Evolutionary conservation across 2,113 vertebrate genomes (phyloP), one percentile per base, ranked within the genome.

Genomic region (Silurus asotus): DNA sequence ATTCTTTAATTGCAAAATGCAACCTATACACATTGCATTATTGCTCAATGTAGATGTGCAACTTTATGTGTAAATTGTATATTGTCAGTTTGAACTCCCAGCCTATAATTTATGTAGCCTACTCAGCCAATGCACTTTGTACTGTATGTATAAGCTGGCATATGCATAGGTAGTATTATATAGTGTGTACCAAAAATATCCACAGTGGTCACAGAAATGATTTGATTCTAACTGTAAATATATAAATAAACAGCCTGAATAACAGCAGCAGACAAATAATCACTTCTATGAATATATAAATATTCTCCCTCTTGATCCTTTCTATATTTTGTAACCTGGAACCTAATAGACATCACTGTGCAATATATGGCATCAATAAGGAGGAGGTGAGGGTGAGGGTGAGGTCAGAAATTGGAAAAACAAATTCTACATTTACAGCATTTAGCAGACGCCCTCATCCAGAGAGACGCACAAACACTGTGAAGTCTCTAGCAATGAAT

Each of bases 51-150:
- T 23, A 59, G 28, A 13, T 13, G 77, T 19, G 17, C 56, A 61
- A 48, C 45, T 59, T 37, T 61, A 80, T 20, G 28, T 80, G 77
- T 80, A 45, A 80, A 80, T 37, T 61, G 28, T 48, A 80, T 61
- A 48, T 20, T 80, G 77, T 61, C 77, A 80, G 3, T 58, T 55
- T 59, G 77, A 79, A 59, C 77, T 20, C 25, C 8, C 8, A 79
- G 45, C 77, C 77, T 79, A 19, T 79, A 59, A 79, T 79, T 79
- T 19, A 79, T 19, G 15, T 37, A 78, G 76, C n/a, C 76, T 14
- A 37, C 55, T 59, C 55, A 9, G 56, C 55, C 28, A 15, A 11
- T 37, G 77, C 15, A 79, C 74, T 8, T 25, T 76, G 74, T 53
- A 28, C 59, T 76, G 74, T 53, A 28, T 79, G 25, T 79, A 25